phyloP scores from a whole-genome alignment of 1,140 invertebrate genomes.

The Vollenhovia emeryi region DNA sequence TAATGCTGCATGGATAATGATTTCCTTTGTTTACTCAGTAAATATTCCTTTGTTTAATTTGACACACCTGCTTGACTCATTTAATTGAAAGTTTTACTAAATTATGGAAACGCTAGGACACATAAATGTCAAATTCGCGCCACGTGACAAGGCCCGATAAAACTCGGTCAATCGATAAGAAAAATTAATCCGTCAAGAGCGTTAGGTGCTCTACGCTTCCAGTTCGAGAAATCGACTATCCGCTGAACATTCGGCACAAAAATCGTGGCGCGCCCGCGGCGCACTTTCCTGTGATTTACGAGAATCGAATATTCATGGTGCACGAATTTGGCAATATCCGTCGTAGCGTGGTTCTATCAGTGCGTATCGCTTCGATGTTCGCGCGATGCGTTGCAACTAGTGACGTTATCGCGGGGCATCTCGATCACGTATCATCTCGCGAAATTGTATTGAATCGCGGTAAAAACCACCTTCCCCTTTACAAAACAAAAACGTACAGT shows the following conservation, averaged over 20 bases:
- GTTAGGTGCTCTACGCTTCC: neutral
- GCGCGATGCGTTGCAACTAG: constrained; percentile 73
- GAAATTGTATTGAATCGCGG: constrained; percentile 47
- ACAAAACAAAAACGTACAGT: neutral
- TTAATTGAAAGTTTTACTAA: neutral
- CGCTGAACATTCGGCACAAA: constrained; percentile 35
- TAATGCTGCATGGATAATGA: neutral
- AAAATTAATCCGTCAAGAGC: constrained; percentile 21
- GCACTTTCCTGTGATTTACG: constrained; percentile 70
- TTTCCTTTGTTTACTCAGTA: no score
- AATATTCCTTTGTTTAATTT: neutral
- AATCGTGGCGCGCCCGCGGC: neutral
- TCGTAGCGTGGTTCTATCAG: constrained; percentile 73
- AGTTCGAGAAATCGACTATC: neutral
- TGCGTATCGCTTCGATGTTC: constrained; percentile 72
- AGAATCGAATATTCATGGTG: constrained; percentile 80
- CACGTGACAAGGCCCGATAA: neutral
- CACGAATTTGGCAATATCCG: constrained; percentile 82
- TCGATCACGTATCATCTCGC: constrained; percentile 71
- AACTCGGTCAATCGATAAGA: neutral
- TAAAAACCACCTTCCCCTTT: neutral
- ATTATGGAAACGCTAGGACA: neutral
- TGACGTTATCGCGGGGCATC: constrained; percentile 77
- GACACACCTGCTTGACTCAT: neutral
- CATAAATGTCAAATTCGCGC: neutral